Evolutionary conservation across 1,140 invertebrate species (phyloP), one percentile per base, ranked within the genome.

Genomic region (Camponotus vicinus): DNA sequence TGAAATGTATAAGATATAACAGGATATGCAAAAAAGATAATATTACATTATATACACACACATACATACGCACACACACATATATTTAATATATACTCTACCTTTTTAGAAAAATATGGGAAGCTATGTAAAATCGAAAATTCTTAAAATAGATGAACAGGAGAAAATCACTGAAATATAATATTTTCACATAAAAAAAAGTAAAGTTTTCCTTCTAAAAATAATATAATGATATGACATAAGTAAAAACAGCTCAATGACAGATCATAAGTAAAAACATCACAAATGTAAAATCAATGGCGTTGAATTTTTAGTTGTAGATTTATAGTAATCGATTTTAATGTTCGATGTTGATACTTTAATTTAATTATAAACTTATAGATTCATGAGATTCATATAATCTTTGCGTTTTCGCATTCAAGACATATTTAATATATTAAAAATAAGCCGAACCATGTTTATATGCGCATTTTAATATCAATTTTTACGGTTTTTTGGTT

Each of bases 311-410:
- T 70, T 32, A 57, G 27, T 57, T 64, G 49, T 45, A 37, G 4
- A 27, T 27, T 27, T 1, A 69, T 27, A 27, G 27, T 27, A 27
- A 27, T 27, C 27, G 0, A 27, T 27, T 27, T 27, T 27, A 27
- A 1, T 27, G 13, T 71, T 55, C 15, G 11, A 42, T 37, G 21
- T 69, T 66, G 66, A 52, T 80, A 88, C 59, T 66, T 32, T 21
- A 59, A 67, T 88, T 13, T 27, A 63, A 64, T 82, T 83, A 34
- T 45, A 76, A 82, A 71, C 69, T 85, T 67, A 49, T 61, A 88
- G 67, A 71, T 59, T 77, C 45, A 64, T 11, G 77, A 89, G 88
- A 89, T 89, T 89, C 84, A 3, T 66, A 63, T 57, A 69, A 71
- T 13, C 32, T 52, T 70, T 13, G 52, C 9, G 37, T 45, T 57